Evolutionary conservation across 1,140 invertebrate genomes (phyloP), one percentile per base, ranked within the genome.

Genomic region (Drosophila busckii): DNA sequence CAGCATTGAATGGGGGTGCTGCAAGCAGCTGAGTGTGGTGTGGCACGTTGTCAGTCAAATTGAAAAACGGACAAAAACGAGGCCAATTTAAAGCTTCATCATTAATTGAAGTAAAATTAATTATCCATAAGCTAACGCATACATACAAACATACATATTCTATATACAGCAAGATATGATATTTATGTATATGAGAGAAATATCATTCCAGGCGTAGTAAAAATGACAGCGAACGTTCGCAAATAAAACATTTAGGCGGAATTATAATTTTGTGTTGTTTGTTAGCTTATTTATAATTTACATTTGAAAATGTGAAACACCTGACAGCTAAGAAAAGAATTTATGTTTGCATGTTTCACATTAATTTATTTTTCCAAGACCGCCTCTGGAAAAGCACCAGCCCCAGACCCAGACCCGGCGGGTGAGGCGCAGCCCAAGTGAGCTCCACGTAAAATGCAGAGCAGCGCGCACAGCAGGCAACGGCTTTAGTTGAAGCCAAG

Each of bases 41-140:
- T n/a, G n/a, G n/a, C n/a, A n/a, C n/a, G n/a, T n/a, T n/a, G n/a
- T n/a, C n/a, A n/a, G n/a, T n/a, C n/a, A n/a, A n/a, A n/a, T n/a
- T n/a, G n/a, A 10, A 48, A 49, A 59, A 37, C 9, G 38, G 12
- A 56, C 35, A 48, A 13, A 75, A 82, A 82, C 65, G 65, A 54
- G 75, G 69, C 69, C 75, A 82, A 82, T 82, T 82, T 82, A 82
- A 82, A 82, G 70, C 75, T 70, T 52, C 75, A 70, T 82, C 75
- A 82, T 82, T 82, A 82, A 82, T 82, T 82, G 82, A 70, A 82
- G 83, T 82, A 75, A 82, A 75, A 82, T 82, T 82, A 70, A 82
- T 82, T 66, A 70, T 13, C 69, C 67, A 61, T 66, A 42, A 23
- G 12, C 35, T 31, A 15, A 48, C 55, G 40, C 40, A 54, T 41